Conservation (phyloP, 92 coral and sea anemone species). For the Montipora capitata region DNA sequence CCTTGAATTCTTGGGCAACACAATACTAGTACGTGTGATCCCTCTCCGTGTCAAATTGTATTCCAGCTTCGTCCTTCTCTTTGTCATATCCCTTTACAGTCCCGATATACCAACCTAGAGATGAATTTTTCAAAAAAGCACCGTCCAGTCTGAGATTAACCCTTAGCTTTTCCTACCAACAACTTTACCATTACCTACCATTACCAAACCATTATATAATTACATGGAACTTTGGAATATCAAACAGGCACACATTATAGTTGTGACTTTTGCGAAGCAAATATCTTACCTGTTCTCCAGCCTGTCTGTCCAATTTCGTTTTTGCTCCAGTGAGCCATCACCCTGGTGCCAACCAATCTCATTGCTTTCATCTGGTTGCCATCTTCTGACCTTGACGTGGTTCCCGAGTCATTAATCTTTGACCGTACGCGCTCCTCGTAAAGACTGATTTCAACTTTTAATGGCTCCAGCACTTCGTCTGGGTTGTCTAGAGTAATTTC, state of each 20-base stretch:
- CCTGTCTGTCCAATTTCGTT: constrained; percentile 58
- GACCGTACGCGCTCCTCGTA: constrained; percentile 3
- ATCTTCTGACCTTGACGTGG: neutral
- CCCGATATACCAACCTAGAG: constrained; percentile 62
- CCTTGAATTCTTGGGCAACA: constrained; percentile 2
- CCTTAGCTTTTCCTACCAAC: constrained; percentile 18
- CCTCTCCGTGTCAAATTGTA: constrained; percentile 45
- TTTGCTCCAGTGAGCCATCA: constrained; percentile 58
- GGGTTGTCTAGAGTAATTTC: constrained; percentile 43
- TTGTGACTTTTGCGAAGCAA: neutral
- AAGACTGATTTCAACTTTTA: constrained; percentile 41
- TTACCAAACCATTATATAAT: constrained; percentile 2
- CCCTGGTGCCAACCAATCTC: constrained; percentile 53
- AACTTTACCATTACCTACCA: neutral
- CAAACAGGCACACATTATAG: neutral
- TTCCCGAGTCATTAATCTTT: neutral
- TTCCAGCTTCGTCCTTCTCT: constrained; percentile 18
- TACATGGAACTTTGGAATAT: neutral
- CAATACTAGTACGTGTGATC: constrained; percentile 26
- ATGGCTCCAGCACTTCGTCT: constrained; percentile 35
- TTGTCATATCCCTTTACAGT: constrained; percentile 40
- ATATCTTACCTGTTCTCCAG: constrained; percentile 63
- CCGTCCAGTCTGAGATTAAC: constrained; percentile 5
- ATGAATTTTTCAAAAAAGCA: constrained; percentile 11
- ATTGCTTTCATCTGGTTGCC: constrained; percentile 21